Base-by-base conservation (phyloP, 2,113 vertebrate genomes). In the Dasyprocta punctata region DNA sequence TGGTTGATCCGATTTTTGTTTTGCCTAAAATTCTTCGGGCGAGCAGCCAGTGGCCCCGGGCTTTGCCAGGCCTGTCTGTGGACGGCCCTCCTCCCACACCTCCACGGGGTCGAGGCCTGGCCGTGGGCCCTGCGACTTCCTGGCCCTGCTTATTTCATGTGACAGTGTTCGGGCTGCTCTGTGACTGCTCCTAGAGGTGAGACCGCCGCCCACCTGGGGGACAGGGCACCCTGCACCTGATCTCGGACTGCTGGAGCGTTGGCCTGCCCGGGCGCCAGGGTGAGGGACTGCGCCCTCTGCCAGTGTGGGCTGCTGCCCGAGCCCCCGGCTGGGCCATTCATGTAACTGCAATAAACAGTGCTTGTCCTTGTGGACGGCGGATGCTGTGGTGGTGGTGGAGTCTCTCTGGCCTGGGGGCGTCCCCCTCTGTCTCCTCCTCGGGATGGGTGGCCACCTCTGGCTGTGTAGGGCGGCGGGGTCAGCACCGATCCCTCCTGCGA, bases 261-360 rank as follows among this genome's bases (percentile, higher is more conserved):
- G 52, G 87, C 36, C 81, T 60, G 63, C 75, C 7, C 0, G 0
- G 24, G 41, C 13, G 3, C 77, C 0, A 1, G 54, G 52, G 47
- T 41, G 54, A 92, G 90, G 52, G 20, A 71, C n/a, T 56, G 41
- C 69, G 56, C 36, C 54, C 0, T 75, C 61, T 85, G n/a, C 20
- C 69, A 41, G n/a, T 1, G 2, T 60, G 86, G 60, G 75, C 61
- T n/a, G 1, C 71, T 4, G 54, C 58, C 49, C 26, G 6, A 13
- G 78, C 84, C 33, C 41, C 44, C 38, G 73, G 78, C 86, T 38
- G 65, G 94, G 90, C 52, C 69, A 3, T 71, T 63, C 14, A 0
- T 93, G 78, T 95, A 75, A 94, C 60, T 38, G 44, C 52, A 97
- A 97, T 96, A 97, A 97, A 96, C 0, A 44, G 87, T 92, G 88